Evolutionary conservation across 2,888 invertebrate genomes (phyloP).

Genomic region (Diogma glabrata): DNA sequence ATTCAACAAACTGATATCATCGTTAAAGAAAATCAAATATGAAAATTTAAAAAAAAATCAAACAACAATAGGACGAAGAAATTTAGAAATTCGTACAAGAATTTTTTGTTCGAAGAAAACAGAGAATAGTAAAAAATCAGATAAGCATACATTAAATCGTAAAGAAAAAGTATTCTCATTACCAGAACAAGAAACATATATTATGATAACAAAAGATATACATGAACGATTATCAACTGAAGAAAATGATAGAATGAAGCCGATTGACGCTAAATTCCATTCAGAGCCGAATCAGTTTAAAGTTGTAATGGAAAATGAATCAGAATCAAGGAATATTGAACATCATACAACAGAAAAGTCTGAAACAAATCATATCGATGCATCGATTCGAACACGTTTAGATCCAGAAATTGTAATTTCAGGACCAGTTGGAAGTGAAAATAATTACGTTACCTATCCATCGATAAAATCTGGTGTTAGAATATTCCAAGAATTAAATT

Average conservation of each 20-base stretch:
- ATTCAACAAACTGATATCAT: slow-evolving; percentile 6
- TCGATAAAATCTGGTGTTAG: slow-evolving; percentile 54
- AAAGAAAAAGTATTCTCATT: slow-evolving; percentile 6
- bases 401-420: slow-evolving; percentile 1
- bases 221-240: background rate
- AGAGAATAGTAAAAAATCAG: slow-evolving; percentile 11
- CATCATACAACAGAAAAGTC: slow-evolving; percentile 5
- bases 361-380: background rate
- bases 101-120: slow-evolving; percentile 33
- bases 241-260: slow-evolving; percentile 6
- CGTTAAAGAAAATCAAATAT: slow-evolving; percentile 9
- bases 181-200: slow-evolving; percentile 7
- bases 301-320: slow-evolving; percentile 8
- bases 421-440: slow-evolving; percentile 26
- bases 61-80: slow-evolving; percentile 90
- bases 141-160: slow-evolving; percentile 2
- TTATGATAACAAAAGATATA: slow-evolving; percentile 6
- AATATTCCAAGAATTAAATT: slow-evolving; percentile 76
- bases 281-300: slow-evolving; percentile 5
- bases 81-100: slow-evolving; percentile 38
- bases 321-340: background rate
- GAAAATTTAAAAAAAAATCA: slow-evolving; percentile 9
- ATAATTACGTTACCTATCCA: slow-evolving; percentile 34
- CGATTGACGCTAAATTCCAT: slow-evolving; percentile 6
- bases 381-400: background rate